Evolutionary conservation across 2,113 vertebrate species (phyloP).

Genomic region (Calidris pygmaea): DNA sequence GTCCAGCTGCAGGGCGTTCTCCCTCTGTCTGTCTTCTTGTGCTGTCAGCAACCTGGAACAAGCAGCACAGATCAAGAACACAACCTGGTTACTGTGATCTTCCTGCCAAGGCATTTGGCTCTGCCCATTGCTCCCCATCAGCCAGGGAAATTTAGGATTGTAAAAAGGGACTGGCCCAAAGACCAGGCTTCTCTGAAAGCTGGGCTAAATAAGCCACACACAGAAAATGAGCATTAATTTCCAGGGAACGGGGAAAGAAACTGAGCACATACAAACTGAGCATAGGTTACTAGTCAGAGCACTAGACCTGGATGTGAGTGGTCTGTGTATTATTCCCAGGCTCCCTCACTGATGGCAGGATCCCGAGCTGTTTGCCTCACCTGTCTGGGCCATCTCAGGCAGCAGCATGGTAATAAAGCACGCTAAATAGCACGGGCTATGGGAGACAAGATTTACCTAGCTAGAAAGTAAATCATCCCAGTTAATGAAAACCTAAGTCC

Average conservation of each 20-base stretch:
- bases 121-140: not conserved
- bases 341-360: not conserved
- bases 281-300: not conserved
- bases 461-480: not conserved
- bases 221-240: not conserved
- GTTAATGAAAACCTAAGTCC: not conserved
- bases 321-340: not conserved
- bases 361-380: not conserved
- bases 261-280: not conserved
- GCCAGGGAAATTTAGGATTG: not conserved
- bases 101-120: not conserved
- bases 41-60: constrained; percentile 74
- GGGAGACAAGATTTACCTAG: not conserved
- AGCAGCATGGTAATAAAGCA: not conserved
- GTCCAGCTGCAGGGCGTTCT: constrained; percentile 72
- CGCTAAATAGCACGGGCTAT: not conserved
- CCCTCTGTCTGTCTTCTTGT: constrained; percentile 74
- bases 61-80: not conserved
- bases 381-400: not conserved
- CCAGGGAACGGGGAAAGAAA: not conserved
- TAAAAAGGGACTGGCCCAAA: not conserved
- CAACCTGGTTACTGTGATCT: not conserved
- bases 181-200: accelerated
- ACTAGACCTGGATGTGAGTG: not conserved
- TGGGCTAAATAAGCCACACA: not conserved